A percentile compares a stretch with the other conserved stretches of the same genome.
These are phyloP conservation scores for Nephrotoma flavescens DNA, from an alignment of 2,888 invertebrate genomes.

Conservation along the genomic window DNA sequence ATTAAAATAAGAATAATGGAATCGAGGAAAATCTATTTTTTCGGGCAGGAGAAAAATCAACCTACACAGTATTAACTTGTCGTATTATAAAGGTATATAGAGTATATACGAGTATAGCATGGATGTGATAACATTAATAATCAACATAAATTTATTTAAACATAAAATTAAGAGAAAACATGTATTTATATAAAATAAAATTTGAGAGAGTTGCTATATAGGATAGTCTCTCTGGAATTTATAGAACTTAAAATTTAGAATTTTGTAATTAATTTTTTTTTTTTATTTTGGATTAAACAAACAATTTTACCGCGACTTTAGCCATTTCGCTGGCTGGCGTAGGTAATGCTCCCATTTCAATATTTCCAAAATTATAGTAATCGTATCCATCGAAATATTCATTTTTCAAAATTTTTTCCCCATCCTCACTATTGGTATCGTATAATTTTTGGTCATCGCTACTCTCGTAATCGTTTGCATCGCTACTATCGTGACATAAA, in stretches of 20 bases:
- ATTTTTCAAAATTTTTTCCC: background rate
- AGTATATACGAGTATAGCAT: background rate
- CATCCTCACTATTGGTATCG: background rate
- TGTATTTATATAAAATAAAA: background rate
- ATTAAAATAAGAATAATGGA: background rate
- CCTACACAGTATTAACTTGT: background rate
- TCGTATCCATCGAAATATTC: background rate
- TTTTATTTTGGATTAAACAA: conserved; percentile 13
- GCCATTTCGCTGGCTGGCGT: conserved; percentile 34
- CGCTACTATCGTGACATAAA: background rate
- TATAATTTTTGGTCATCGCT: background rate
- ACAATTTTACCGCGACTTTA: conserved; percentile 32
- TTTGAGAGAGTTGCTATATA: background rate
- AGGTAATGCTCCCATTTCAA: conserved; percentile 33
- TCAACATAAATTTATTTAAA: background rate
- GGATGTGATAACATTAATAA: background rate
- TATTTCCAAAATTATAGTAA: conserved; percentile 21
- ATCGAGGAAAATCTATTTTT: background rate
- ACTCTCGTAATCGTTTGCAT: conserved; percentile 1
- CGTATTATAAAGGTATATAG: no score
- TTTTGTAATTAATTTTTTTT: conserved; percentile 4
- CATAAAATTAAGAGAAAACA: background rate
- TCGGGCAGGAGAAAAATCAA: background rate
- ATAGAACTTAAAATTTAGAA: background rate
- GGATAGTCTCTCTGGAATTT: background rate